These are phyloP conservation scores for Mandrillus leucophaeus DNA, from an alignment of 2,113 vertebrate genomes.

Conservation along the genomic window DNA sequence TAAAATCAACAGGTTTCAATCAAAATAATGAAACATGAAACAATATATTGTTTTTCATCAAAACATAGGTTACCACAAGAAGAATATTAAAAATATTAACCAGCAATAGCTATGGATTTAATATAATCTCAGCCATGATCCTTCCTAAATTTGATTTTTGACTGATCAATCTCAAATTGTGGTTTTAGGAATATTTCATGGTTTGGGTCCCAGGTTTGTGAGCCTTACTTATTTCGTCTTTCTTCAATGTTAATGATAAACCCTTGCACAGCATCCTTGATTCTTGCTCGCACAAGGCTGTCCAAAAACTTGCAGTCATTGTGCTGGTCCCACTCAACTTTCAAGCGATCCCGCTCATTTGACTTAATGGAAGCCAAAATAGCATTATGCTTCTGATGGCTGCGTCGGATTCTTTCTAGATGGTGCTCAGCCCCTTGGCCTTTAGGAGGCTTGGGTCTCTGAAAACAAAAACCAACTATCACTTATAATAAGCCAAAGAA, in stretches of 20 bases:
- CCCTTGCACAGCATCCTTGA: constrained; percentile 78
- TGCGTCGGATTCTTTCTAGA: constrained; percentile 69
- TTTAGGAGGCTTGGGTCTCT: constrained; percentile 83
- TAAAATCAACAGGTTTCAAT: constrained; percentile 34
- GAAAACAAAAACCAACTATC: not conserved
- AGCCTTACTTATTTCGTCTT: constrained; percentile 88
- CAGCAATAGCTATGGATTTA: not conserved
- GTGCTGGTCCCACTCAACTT: constrained; percentile 80
- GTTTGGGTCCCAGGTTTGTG: not conserved
- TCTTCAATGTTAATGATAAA: constrained; percentile 81
- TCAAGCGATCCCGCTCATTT: constrained; percentile 54
- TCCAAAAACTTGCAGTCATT: constrained; percentile 78
- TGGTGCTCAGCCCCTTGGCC: constrained; percentile 53
- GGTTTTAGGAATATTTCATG: not conserved
- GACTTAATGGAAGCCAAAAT: constrained; percentile 76
- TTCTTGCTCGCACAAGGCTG: constrained; percentile 73
- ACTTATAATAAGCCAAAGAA: not conserved
- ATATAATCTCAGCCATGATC: not conserved
- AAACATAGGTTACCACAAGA: not conserved
- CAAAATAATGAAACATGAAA: constrained; percentile 24
- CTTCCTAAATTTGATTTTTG: constrained; percentile 27
- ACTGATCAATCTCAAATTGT: not conserved
- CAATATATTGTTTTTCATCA: constrained; percentile 8
- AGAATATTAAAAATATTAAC: constrained; percentile 58
- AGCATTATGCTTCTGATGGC: constrained; percentile 74